These are phyloP conservation scores for Delichon dasypus DNA, from an alignment of 2,797 vertebrate genomes.

Conservation along the genomic window DNA sequence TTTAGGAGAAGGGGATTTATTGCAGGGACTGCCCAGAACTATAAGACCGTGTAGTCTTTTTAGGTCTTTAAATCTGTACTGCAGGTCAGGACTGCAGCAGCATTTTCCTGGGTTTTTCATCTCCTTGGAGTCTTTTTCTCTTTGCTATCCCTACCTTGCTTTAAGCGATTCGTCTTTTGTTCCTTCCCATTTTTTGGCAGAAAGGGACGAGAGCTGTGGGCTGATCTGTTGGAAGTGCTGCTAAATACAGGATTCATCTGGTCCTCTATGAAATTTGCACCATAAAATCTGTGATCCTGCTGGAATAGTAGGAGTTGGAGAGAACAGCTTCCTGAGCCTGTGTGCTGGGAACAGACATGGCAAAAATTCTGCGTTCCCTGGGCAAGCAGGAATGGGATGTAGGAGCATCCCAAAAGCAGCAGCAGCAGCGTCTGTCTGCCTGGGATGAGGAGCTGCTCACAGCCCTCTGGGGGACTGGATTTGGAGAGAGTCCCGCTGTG, in stretches of 20 bases:
- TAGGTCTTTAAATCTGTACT: background rate
- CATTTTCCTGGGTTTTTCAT: background rate
- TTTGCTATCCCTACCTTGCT: background rate
- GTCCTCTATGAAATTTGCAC: background rate
- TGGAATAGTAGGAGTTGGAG: background rate
- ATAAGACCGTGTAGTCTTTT: background rate
- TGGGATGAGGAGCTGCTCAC: fast-evolving
- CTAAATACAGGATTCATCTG: constrained; percentile 45
- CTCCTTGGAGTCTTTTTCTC: background rate
- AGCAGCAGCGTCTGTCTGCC: background rate
- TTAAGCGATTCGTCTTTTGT: background rate
- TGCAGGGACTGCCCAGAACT: background rate
- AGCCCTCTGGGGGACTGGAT: background rate
- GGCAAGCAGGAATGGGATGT: background rate
- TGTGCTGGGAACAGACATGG: background rate
- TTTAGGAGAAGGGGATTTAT: background rate
- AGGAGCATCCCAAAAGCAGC: background rate
- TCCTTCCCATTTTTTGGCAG: background rate
- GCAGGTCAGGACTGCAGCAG: background rate
- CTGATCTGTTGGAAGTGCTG: constrained; percentile 29
- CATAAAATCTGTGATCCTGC: background rate
- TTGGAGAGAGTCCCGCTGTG: background rate
- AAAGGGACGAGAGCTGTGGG: background rate
- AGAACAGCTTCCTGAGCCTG: background rate
- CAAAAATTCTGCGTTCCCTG: background rate